Evolutionary conservation across 2,888 invertebrate genomes (phyloP).

Genomic region (Zootermopsis nevadensis): DNA sequence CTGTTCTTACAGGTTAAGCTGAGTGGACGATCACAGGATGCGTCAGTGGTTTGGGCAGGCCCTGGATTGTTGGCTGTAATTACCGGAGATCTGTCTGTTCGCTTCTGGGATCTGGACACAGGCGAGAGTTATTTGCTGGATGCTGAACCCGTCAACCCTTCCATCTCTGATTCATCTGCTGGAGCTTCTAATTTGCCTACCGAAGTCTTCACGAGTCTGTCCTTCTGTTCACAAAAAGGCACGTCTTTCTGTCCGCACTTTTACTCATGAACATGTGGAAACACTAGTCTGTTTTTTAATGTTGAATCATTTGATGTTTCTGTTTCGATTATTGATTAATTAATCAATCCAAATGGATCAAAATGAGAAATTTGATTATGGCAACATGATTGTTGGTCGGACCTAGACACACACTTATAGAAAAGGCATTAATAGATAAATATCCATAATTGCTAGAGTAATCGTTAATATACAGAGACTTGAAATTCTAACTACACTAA

Average conservation of each 20-base stretch:
- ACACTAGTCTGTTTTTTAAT: not conserved
- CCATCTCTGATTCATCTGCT: not conserved
- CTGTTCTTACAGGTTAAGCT: constrained; percentile 74
- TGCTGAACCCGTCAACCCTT: constrained; percentile 57
- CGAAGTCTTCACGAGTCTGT: constrained; percentile 76
- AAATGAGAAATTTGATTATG: too few species aligned
- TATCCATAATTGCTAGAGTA: too few species aligned
- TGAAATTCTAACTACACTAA: too few species aligned
- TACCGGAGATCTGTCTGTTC: constrained; percentile 82
- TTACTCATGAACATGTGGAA: too few species aligned
- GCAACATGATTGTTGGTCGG: too few species aligned
- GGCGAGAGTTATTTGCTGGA: constrained; percentile 91
- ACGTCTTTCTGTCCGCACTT: not conserved
- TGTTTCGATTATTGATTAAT: too few species aligned
- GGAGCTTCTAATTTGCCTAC: constrained; percentile 47
- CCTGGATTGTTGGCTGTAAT: constrained; percentile 78
- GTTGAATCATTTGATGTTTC: not conserved
- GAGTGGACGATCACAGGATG: constrained; percentile 74
- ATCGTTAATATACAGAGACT: too few species aligned
- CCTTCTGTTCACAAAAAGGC: constrained; percentile 75
- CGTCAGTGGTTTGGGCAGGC: constrained; percentile 78
- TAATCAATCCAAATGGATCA: too few species aligned
- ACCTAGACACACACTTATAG: too few species aligned
- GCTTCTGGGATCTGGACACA: constrained; percentile 94
- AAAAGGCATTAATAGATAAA: too few species aligned